phyloP scores from a whole-genome alignment of 2,888 invertebrate species.

The Eupithecia vulgata region DNA sequence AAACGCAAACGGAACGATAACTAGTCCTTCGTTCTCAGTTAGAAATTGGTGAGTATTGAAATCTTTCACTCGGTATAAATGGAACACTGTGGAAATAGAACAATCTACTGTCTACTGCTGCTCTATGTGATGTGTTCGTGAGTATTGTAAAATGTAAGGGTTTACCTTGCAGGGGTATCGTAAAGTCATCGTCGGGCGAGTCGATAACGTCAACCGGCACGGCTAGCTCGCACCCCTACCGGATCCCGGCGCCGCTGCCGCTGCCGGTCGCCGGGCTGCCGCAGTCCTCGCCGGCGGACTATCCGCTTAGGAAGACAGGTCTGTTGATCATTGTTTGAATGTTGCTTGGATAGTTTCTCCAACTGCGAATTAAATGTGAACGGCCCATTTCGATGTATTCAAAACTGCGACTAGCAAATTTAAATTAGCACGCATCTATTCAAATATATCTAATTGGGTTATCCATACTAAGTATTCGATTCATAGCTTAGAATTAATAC shows the following conservation, averaged over 20 bases:
- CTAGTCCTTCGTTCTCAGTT: slow-evolving; percentile 85
- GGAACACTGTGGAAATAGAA: too few relatives aligned
- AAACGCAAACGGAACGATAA: slow-evolving; percentile 87
- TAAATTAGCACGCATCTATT: neutral
- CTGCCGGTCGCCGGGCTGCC: slow-evolving; percentile 68
- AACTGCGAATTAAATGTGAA: neutral
- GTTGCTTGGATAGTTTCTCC: neutral
- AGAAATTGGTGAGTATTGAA: slow-evolving; percentile 87
- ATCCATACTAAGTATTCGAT: neutral
- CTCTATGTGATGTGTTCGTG: neutral
- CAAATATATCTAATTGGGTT: neutral
- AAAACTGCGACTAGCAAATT: neutral
- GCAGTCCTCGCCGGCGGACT: slow-evolving; percentile 85
- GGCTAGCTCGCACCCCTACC: slow-evolving; percentile 87
- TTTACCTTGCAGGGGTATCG: slow-evolving; percentile 80
- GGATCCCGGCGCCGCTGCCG: slow-evolving; percentile 86
- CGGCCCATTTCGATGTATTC: neutral
- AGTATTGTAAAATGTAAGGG: neutral
- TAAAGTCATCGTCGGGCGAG: slow-evolving; percentile 87
- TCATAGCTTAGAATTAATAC: neutral
- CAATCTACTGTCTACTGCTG: neutral
- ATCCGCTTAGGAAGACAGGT: slow-evolving; percentile 98
- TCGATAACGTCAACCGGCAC: slow-evolving; percentile 83
- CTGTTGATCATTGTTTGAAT: slow-evolving; percentile 52
- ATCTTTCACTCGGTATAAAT: neutral